These are phyloP conservation scores for Steatocranus sp. DNA, from an alignment of 2,797 vertebrate species.

Conservation along the genomic window DNA sequence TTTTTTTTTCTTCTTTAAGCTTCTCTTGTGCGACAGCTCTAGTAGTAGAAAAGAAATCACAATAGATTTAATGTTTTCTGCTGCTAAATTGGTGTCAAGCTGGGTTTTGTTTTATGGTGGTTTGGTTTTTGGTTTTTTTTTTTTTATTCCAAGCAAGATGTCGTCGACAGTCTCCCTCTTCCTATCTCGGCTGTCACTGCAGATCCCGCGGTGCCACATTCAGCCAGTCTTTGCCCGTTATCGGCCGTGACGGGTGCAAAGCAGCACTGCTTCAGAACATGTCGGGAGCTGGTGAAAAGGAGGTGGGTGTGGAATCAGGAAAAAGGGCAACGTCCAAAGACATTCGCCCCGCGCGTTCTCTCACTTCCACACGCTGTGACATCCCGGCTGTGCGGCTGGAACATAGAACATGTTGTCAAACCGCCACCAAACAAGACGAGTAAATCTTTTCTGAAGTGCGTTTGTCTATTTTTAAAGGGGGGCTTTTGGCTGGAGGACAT, in stretches of 20 bases:
- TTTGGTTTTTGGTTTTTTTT: not conserved
- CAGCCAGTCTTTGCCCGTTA: slow-evolving; percentile 34
- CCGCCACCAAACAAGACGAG: slow-evolving; percentile 56
- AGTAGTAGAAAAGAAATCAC: not conserved
- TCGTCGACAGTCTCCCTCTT: slow-evolving; percentile 22
- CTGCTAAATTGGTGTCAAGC: slow-evolving; percentile 27
- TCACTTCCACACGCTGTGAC: slow-evolving; percentile 53
- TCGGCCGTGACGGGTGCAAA: slow-evolving; percentile 67
- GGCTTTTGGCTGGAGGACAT: slow-evolving; percentile 53
- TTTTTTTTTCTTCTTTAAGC: not conserved
- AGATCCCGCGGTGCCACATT: slow-evolving; percentile 52
- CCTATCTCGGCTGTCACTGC: slow-evolving; percentile 53
- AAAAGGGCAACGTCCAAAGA: slow-evolving; percentile 78
- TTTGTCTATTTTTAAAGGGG: slow-evolving; percentile 67
- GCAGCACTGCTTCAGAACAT: slow-evolving; percentile 71
- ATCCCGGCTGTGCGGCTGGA: slow-evolving; percentile 38
- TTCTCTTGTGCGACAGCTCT: not conserved
- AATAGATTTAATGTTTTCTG: slow-evolving; percentile 6
- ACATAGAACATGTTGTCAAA: slow-evolving; percentile 67
- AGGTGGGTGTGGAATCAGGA: slow-evolving; percentile 78
- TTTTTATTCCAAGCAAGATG: slow-evolving; percentile 7
- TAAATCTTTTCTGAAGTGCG: slow-evolving; percentile 64
- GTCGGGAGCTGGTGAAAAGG: slow-evolving; percentile 78
- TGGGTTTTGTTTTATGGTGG: not conserved
- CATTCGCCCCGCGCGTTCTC: slow-evolving; percentile 38